Evolutionary conservation across 2,113 vertebrate genomes (phyloP).

Genomic region (Brachionichthys hirsutus): DNA sequence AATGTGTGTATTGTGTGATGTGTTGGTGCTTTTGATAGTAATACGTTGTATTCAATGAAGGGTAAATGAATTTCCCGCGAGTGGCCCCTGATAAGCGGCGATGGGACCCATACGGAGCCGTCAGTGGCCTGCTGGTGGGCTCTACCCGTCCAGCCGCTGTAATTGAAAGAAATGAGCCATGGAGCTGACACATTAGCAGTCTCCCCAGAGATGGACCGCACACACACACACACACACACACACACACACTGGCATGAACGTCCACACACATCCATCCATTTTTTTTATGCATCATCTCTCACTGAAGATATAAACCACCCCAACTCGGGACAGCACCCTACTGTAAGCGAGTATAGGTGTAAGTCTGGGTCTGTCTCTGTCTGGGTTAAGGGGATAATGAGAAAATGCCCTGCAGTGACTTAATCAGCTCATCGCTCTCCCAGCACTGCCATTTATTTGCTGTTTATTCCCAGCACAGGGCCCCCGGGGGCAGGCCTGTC

Average conservation of each 20-base stretch:
- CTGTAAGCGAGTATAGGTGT: conserved; percentile 62
- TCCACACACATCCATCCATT: not conserved
- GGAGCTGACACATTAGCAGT: conserved; percentile 77
- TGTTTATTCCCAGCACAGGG: conserved; percentile 89
- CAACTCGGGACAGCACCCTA: conserved; percentile 45
- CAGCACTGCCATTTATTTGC: conserved; percentile 90
- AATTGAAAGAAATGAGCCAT: conserved; percentile 86
- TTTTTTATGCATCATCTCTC: conserved; percentile 51
- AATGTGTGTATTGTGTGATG: conserved; percentile 54
- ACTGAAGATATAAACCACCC: conserved; percentile 49
- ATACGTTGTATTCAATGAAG: conserved; percentile 64
- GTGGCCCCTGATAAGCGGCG: conserved; percentile 68
- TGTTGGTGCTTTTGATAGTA: conserved; percentile 50
- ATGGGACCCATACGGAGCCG: conserved; percentile 71
- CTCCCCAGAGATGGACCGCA: conserved; percentile 65
- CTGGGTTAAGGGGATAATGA: conserved; percentile 88
- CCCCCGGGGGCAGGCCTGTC: conserved; percentile 89
- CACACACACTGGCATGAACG: conserved; percentile 13
- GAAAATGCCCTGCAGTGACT: conserved; percentile 92
- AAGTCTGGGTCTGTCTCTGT: conserved; percentile 60
- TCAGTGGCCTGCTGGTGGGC: conserved; percentile 68
- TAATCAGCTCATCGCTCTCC: conserved; percentile 83
- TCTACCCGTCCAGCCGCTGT: conserved; percentile 65
- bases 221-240: conserved; percentile 40
- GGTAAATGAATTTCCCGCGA: conserved; percentile 67